Percentiles rank a stretch among this genome's conserved stretches.
Conservation (phyloP, 2,888 invertebrate genomes). For the Eumacrocentrus americanus region DNA sequence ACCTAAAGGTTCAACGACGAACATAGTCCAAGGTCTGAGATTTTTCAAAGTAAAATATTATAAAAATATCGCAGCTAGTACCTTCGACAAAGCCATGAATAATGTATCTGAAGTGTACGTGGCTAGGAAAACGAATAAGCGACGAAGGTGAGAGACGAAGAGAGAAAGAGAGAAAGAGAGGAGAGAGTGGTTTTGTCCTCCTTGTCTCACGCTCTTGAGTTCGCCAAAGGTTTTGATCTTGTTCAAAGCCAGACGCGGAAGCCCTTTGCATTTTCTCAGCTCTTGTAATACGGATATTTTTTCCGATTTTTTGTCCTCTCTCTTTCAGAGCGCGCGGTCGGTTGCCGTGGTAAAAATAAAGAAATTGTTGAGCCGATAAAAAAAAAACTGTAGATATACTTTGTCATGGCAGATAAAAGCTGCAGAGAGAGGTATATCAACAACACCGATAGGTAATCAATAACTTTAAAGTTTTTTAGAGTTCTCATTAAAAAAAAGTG, state of each 20-base stretch:
- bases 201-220: background rate
- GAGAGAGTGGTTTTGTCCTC: conserved; percentile 13
- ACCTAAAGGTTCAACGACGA: conserved; percentile 11
- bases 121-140: conserved; percentile 40
- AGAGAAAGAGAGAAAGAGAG: conserved; percentile 10
- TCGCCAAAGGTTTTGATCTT: background rate
- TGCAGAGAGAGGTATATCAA: background rate
- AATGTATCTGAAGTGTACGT: conserved; percentile 42
- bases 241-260: conserved; percentile 19
- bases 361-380: background rate
- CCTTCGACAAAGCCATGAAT: conserved; percentile 51
- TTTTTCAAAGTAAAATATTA: conserved; percentile 45
- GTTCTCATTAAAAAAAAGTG: no score
- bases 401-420: background rate
- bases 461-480: background rate
- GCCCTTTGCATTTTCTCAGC: conserved; percentile 21
- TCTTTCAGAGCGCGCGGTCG: no score
- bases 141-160: conserved; percentile 23
- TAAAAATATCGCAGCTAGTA: conserved; percentile 46
- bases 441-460: background rate
- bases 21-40: conserved; percentile 5
- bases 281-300: conserved; percentile 5
- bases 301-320: background rate
- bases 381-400: background rate
- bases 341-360: background rate